Conservation (phyloP, 2,797 vertebrate species). For the Chelon labrosus region DNA sequence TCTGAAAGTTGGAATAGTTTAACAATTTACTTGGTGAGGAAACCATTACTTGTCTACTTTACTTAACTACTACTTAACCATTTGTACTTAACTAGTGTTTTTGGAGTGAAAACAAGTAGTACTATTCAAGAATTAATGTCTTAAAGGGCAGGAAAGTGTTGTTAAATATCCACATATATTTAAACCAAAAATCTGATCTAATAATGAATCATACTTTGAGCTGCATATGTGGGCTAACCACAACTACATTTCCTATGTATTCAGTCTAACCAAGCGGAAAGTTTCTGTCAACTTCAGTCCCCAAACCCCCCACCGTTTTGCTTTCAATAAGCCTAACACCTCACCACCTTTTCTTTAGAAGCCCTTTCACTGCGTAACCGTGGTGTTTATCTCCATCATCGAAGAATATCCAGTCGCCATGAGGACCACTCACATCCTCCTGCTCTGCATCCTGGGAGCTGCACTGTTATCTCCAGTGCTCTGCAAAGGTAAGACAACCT, state of each 20-base stretch:
- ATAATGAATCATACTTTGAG: constrained; percentile 10
- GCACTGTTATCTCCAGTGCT: constrained; percentile 22
- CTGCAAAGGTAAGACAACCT: constrained; percentile 54
- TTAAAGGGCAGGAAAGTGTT: no score
- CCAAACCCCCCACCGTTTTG: constrained; percentile 27
- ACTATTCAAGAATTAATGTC: no score
- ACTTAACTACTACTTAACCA: no score
- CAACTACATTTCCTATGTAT: constrained; percentile 29
- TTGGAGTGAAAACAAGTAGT: no score
- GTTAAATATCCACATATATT: no score
- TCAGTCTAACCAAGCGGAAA: constrained; percentile 37
- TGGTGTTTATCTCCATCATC: neutral
- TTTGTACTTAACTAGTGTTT: no score
- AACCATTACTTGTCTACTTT: no score
- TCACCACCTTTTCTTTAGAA: constrained; percentile 1
- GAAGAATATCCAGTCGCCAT: constrained; percentile 43
- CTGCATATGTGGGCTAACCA: neutral
- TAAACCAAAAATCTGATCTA: no score
- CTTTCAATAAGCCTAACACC: constrained; percentile 30
- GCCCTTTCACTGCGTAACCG: accelerated
- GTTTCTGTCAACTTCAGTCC: constrained; percentile 10
- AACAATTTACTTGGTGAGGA: no score
- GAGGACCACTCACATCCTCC: constrained; percentile 47
- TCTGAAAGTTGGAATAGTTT: no score
- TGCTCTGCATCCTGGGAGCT: constrained; percentile 64